Percentiles rank a stretch among this genome's conserved stretches.
Conservation (phyloP, 2,113 vertebrate species). For the Chaenogobius annularis region DNA sequence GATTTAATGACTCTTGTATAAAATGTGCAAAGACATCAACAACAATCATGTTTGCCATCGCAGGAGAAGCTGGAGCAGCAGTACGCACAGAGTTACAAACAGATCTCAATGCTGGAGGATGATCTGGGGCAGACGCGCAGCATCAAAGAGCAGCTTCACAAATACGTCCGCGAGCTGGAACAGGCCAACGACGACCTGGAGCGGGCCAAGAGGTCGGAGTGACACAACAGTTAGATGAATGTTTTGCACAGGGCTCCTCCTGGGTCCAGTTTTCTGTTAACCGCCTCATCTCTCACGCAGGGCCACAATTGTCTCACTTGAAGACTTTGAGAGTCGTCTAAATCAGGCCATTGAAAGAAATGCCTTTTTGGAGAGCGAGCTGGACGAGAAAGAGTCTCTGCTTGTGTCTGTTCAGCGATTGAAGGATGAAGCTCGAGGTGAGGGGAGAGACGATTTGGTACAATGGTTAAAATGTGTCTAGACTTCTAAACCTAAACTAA, state of each 20-base stretch:
- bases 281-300: slow-evolving; percentile 63
- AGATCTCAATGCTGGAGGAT: slow-evolving; percentile 92
- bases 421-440: slow-evolving; percentile 98
- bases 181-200: slow-evolving; percentile 99
- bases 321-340: slow-evolving; percentile 96
- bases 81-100: slow-evolving; percentile 95
- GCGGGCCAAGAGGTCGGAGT: slow-evolving; percentile 89
- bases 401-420: slow-evolving; percentile 95
- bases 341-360: slow-evolving; percentile 99
- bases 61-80: slow-evolving; percentile 98
- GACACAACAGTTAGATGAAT: not conserved
- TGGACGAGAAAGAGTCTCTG: slow-evolving; percentile 97
- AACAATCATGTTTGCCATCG: slow-evolving; percentile 8
- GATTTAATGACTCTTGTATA: too few relatives aligned
- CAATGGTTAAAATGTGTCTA: not conserved
- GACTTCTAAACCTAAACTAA: not conserved
- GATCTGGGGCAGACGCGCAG: slow-evolving; percentile 92
- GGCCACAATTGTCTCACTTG: slow-evolving; percentile 96
- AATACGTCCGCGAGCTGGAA: slow-evolving; percentile 95
- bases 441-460: not conserved
- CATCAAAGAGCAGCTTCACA: slow-evolving; percentile 97
- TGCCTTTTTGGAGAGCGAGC: slow-evolving; percentile 96
- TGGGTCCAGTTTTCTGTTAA: not conserved
- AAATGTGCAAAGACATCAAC: too few relatives aligned
- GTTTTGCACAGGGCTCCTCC: too few relatives aligned